Percentiles rank a stretch among this genome's conserved stretches.
Conservation (phyloP, 2,888 invertebrate genomes). For the Osmoderma eremita region DNA sequence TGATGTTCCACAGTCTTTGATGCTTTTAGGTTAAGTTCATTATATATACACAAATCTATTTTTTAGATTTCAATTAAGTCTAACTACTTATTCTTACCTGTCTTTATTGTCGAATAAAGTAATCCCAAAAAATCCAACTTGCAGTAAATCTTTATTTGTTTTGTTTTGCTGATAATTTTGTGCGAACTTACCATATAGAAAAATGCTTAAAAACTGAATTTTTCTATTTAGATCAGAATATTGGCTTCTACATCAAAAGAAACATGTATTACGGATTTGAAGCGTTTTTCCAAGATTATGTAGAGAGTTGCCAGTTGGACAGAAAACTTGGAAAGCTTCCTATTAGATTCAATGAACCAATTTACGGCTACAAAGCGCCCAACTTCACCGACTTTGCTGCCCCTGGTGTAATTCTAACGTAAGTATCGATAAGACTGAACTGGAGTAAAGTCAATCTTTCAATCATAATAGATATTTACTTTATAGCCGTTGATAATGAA, state of each 20-base stretch:
- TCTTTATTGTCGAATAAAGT: too few species aligned
- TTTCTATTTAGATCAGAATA: constrained; percentile 82
- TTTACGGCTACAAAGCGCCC: constrained; percentile 80
- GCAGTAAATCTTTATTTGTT: too few species aligned
- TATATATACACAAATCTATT: too few species aligned
- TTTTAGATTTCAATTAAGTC: too few species aligned
- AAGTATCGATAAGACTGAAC: constrained; percentile 62
- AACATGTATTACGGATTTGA: constrained; percentile 79
- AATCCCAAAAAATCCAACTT: too few species aligned
- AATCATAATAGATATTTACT: constrained; percentile 20
- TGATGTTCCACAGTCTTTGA: too few species aligned
- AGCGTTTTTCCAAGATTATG: constrained; percentile 73
- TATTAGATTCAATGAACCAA: constrained; percentile 73
- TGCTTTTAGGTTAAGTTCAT: too few species aligned
- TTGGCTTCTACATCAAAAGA: constrained; percentile 80
- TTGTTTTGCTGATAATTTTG: too few species aligned
- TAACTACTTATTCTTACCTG: too few species aligned
- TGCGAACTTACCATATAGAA: too few species aligned
- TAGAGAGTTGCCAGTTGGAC: constrained; percentile 73
- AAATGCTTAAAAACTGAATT: neutral
- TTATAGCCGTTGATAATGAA: too few species aligned
- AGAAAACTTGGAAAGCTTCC: constrained; percentile 72
- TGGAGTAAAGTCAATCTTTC: constrained; percentile 27
- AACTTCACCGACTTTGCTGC: constrained; percentile 96
- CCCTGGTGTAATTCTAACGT: constrained; percentile 91